Percentiles rank a stretch among this genome's conserved stretches.
phyloP scores from a whole-genome alignment of 2,888 invertebrate species.

The Stenoptilia bipunctidactyla region DNA sequence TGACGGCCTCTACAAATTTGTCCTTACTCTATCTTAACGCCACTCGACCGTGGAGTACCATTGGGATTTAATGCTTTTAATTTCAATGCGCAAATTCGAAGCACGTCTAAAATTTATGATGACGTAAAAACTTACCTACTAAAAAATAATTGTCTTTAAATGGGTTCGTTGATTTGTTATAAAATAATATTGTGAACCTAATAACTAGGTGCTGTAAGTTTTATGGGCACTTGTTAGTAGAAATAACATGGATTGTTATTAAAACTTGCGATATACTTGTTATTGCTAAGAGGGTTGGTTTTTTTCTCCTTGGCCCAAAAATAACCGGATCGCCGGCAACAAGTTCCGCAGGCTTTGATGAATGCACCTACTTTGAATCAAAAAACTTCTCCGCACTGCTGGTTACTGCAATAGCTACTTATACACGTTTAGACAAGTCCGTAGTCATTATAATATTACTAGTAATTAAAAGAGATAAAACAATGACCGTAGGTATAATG shows the following conservation, averaged over 20 bases:
- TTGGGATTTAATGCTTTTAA: slow-evolving; percentile 1
- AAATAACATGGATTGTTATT: not conserved
- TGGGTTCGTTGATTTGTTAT: too few species aligned
- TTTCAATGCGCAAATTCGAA: too few species aligned
- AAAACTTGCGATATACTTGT: not conserved
- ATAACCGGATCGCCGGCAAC: slow-evolving; percentile 27
- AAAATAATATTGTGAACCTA: slow-evolving; percentile 4
- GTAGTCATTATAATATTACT: too few species aligned
- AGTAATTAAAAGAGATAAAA: too few species aligned
- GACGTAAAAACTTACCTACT: too few species aligned
- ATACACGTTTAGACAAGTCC: not conserved
- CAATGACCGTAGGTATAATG: too few species aligned
- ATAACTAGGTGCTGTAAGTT: too few species aligned
- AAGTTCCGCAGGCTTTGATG: slow-evolving; percentile 19
- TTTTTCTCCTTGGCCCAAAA: slow-evolving; percentile 49
- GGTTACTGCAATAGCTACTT: slow-evolving; percentile 13
- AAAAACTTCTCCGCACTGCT: slow-evolving; percentile 12
- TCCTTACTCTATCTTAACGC: slow-evolving; percentile 34
- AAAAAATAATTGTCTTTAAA: too few species aligned
- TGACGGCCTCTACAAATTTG: slow-evolving; percentile 30
- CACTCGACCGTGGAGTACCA: slow-evolving; percentile 17
- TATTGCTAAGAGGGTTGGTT: slow-evolving; percentile 7
- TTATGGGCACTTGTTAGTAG: too few species aligned
- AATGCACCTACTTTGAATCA: slow-evolving; percentile 32
- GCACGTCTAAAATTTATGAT: too few species aligned